Evolutionary conservation across 2,113 vertebrate genomes (phyloP), one percentile per base, ranked within the genome.

Genomic region (Chamaea fasciata): DNA sequence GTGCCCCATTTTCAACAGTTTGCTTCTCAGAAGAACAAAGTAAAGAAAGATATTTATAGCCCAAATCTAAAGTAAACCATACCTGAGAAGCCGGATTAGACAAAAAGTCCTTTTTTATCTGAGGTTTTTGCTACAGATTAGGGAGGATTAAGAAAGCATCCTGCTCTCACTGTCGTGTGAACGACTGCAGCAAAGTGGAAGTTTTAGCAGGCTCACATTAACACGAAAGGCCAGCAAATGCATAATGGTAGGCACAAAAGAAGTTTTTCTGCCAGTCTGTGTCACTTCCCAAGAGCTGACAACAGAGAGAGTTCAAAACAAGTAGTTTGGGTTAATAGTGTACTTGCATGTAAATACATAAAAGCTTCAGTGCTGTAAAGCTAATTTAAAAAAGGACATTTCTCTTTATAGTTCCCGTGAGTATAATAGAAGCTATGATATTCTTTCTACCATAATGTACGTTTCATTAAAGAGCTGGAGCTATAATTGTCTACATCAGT

Each of bases 311-410:
- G 96, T 91, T 97, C 85, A 89, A 96, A 97, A 97, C 62, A 85
- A 88, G 56, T 91, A 91, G 89, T 97, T 96, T 94, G 95, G 97
- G 93, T 97, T 98, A 97, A 97, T 96, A 97, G 97, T 93, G 91
- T 97, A 97, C 92, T 97, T 94, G 92, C 92, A 95, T 97, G 97
- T 97, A 97, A 98, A 98, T 97, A 97, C 96, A 97, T 97, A 96
- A 97, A 96, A 97, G 96, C 96, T 97, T 96, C 92, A 95, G 94
- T 42, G 31, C 92, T 6, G 15, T 97, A 97, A 97, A 98, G 94
- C 94, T 97, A 97, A 97, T 97, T 98, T 98, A 49, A 95, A 98
- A 97, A 98, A 91, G 93, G 94, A 97, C 92, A 97, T 97, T 97
- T 97, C 97, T 97, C 96, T 97, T 98, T 97, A 98, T 94, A 94